A percentile compares a stretch with the other conserved stretches of the same genome.
Conservation (phyloP, 1,140 invertebrate genomes). For the Ectropis grisescens region DNA sequence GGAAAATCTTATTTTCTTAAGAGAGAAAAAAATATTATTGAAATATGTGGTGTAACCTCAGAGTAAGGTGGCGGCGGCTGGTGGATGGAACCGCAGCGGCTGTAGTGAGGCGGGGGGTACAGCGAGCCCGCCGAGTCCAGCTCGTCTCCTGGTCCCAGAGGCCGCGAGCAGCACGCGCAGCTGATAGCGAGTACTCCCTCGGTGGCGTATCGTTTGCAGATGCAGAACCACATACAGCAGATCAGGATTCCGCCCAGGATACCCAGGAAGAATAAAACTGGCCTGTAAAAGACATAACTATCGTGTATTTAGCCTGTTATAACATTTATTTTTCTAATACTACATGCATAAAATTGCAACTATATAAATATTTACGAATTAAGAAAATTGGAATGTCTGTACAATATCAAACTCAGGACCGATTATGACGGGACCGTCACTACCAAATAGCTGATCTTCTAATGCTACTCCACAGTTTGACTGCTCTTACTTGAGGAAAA, state of each 20-base stretch:
- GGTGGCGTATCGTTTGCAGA: conserved; percentile 71
- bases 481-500: too few species aligned
- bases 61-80: conserved; percentile 84
- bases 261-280: conserved; percentile 46
- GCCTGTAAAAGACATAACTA: conserved; percentile 25
- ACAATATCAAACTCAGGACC: too few species aligned
- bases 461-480: too few species aligned
- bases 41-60: too few species aligned
- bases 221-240: conserved; percentile 77
- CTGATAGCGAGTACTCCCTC: conserved; percentile 69
- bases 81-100: conserved; percentile 83
- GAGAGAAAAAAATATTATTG: too few species aligned
- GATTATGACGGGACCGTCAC: too few species aligned
- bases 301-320: neutral
- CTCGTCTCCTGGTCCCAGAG: conserved; percentile 69
- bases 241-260: conserved; percentile 72
- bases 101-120: conserved; percentile 83
- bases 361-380: neutral
- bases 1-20: too few species aligned
- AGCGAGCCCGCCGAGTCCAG: conserved; percentile 81
- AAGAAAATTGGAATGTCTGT: neutral
- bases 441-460: too few species aligned
- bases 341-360: neutral
- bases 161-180: conserved; percentile 41
- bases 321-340: neutral